Evolutionary conservation across 2,113 vertebrate genomes (phyloP), one percentile per base, ranked within the genome.

Genomic region (Phyllostomus discolor): DNA sequence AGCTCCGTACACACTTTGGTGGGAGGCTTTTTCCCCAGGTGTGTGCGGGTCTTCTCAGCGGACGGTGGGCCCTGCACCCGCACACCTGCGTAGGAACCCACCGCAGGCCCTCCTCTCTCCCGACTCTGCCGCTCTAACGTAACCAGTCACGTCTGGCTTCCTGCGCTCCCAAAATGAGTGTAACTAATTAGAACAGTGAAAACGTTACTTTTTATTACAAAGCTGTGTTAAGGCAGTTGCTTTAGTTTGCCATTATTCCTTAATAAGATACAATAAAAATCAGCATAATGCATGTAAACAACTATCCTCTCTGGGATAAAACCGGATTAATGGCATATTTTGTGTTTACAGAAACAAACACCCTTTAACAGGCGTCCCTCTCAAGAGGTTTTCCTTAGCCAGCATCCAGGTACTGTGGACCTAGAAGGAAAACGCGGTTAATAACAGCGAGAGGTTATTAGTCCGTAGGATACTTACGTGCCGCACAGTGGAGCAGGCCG

Each of bases 131-230:
- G 16, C 48, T 82, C 75, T 93, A 62, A 67, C 17, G 41, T 57
- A 92, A 50, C 24, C 70, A 66, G 95, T 64, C 52, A 20, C 81
- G 75, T 78, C 12, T 59, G 79, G 75, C 69, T 96, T 69, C 62
- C 26, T 87, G 88, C 88, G 38, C 52, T 90, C 79, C 57, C 84
- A 59, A 96, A 95, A 86, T 91, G 95, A 96, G 87, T 69, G 79
- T 90, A 81, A 97, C 93, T 98, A 95, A 98, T 97, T 97, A 95
- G 89, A 88, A 86, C 43, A 95, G 94, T 73, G 82, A 72, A 96
- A 93, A 83, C 0, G 20, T 91, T 95, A 64, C 81, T 66, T 97
- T 97, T 97, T 97, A 96, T 97, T 94, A 81, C 67, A 67, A 96
- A 84, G n/a, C 66, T 93, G 70, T 78, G 95, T 81, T 89, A 95